Percentiles rank a stretch among this genome's conserved stretches.
These are phyloP conservation scores for Dinomys branickii DNA, from an alignment of 2,113 vertebrate species.

Conservation along the genomic window DNA sequence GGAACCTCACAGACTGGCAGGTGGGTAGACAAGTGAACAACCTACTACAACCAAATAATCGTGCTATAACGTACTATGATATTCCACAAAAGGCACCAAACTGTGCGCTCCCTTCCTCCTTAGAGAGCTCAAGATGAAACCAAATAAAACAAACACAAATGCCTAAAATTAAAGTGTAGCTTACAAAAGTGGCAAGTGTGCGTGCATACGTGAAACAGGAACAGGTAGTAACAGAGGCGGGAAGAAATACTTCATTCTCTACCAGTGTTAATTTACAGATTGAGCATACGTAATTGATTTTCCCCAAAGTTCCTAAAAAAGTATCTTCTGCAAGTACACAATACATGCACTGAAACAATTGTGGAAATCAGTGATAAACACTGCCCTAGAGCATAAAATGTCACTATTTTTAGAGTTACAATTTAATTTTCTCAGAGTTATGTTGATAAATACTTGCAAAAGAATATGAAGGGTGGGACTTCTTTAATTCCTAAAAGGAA, in stretches of 20 bases:
- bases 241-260: constrained; percentile 18
- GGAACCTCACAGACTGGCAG: not conserved
- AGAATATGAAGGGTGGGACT: not conserved
- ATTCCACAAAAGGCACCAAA: not conserved
- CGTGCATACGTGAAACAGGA: not conserved
- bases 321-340: not conserved
- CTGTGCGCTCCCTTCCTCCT: not conserved
- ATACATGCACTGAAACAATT: not conserved
- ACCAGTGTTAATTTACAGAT: constrained; percentile 8
- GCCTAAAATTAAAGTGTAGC: constrained; percentile 21
- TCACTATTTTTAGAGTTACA: constrained; percentile 37
- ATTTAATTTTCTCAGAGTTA: constrained; percentile 4
- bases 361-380: not conserved
- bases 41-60: constrained; percentile 36
- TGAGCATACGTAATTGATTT: not conserved
- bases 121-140: constrained; percentile 49
- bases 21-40: not conserved
- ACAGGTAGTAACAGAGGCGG: not conserved
- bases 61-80: not conserved
- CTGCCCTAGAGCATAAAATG: not conserved
- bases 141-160: constrained; percentile 47
- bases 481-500: constrained; percentile 23
- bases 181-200: not conserved
- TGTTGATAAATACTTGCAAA: constrained; percentile 51
- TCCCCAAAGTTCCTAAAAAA: not conserved